Evolutionary conservation across 2,113 vertebrate genomes (phyloP).

Genomic region (Rhabdornis inornatus): DNA sequence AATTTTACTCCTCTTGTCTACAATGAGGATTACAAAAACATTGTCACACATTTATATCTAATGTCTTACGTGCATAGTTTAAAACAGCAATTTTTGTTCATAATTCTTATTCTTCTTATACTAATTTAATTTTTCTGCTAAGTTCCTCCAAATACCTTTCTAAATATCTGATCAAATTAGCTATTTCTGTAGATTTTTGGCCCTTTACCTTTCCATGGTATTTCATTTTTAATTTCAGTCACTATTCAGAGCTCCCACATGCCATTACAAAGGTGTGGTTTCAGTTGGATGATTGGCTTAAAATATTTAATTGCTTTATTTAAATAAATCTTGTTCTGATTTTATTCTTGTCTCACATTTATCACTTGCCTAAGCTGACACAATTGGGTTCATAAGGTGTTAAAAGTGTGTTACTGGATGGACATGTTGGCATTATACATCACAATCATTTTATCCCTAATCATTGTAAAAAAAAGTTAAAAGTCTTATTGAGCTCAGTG

Average conservation of each 20-base stretch:
- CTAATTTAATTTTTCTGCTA: background rate
- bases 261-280: background rate
- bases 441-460: background rate
- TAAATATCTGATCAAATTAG: background rate
- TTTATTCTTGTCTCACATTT: background rate
- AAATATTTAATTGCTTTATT: background rate
- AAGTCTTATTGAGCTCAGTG: background rate
- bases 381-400: background rate
- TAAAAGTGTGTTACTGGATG: background rate
- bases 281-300: background rate
- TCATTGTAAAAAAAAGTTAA: background rate
- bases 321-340: background rate
- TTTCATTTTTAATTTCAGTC: background rate
- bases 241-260: background rate
- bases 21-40: background rate
- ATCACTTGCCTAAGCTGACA: background rate
- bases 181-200: background rate
- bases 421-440: background rate
- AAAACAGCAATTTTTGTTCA: background rate
- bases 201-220: background rate
- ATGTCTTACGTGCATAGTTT: background rate
- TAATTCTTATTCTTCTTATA: background rate
- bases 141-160: background rate
- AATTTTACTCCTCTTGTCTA: background rate
- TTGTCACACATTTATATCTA: background rate